Evolutionary conservation across 2,113 vertebrate species (phyloP), one percentile per base, ranked within the genome.

Genomic region (Pituophis catenifer): DNA sequence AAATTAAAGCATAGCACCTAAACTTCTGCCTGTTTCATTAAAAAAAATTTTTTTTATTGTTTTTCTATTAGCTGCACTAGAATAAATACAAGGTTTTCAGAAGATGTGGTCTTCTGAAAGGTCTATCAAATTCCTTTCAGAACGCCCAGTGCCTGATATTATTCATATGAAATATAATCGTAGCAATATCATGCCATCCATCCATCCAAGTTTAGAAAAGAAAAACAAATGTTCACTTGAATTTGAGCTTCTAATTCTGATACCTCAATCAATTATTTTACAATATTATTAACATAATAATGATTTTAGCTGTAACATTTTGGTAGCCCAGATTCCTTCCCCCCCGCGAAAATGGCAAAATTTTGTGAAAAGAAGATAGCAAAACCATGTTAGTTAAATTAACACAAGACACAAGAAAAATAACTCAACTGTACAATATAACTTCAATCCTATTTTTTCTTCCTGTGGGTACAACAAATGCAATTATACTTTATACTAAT

Each of bases 51-150:
- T 50, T 50, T 50, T 55, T 94, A 0, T 87, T 90, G 81, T 21
- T 92, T 91, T 93, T 55, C 2, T 29, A 65, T 13, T 15, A 52
- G 54, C 89, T 86, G 90, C 13, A 23, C 65, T 50, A 55, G 53
- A 81, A 89, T 59, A 5, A 93, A 5, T 86, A 90, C 44, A 93
- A 90, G 75, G 5, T 29, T 94, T 96, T 50, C 23, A 90, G 90
- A 94, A 91, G 29, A 59, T 62, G 89, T 94, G 50, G 48, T 50
- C 48, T 7, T 50, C 48, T 50, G 48, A 50, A 62, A 88, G 24
- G 21, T 26, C 57, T 93, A 58, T 89, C 59, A 93, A 89, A 86
- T 93, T 93, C 57, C 8, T 95, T 95, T 89, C 75, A 93, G 87
- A 19, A 54, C 44, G 86, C 54, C 58, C 4, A 29, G 6, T 48